Percentiles rank a stretch among this genome's conserved stretches.
phyloP scores from a whole-genome alignment of 92 coral and sea anemone genomes.

The Scolanthus callimorphus region DNA sequence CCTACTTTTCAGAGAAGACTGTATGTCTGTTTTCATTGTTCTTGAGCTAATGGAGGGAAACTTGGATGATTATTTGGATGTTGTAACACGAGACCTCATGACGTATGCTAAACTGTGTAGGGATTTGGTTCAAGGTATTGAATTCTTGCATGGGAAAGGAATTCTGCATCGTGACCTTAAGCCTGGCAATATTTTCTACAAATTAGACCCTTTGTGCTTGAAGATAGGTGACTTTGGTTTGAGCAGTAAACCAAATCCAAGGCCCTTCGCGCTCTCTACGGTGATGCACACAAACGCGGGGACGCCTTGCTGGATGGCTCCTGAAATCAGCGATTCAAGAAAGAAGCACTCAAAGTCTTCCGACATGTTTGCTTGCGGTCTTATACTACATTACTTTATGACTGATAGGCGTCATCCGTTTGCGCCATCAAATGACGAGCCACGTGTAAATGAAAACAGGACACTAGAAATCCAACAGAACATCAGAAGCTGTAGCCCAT shows the following conservation, averaged over 20 bases:
- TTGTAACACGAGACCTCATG: too few species aligned
- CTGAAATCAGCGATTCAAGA: background rate
- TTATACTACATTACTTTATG: constrained; percentile 9
- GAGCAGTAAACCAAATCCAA: constrained; percentile 5
- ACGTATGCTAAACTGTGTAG: too few species aligned
- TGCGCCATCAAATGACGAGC: background rate
- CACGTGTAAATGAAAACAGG: background rate
- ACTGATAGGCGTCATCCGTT: constrained; percentile 30
- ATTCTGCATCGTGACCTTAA: too few species aligned
- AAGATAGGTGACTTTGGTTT: too few species aligned
- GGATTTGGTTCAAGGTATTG: too few species aligned
- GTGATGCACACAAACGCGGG: too few species aligned
- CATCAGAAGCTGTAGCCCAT: background rate
- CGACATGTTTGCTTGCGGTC: constrained; percentile 30
- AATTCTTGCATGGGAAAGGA: too few species aligned
- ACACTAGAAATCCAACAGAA: constrained; percentile 10
- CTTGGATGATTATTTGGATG: too few species aligned
- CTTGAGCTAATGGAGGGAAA: too few species aligned
- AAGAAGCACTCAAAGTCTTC: constrained; percentile 2
- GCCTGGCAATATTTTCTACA: constrained; percentile 3
- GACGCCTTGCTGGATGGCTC: constrained; percentile 32
- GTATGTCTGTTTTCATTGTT: constrained; percentile 30
- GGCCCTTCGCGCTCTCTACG: background rate
- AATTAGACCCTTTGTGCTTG: too few species aligned
- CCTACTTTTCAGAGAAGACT: constrained; percentile 14